Evolutionary conservation across 2,888 invertebrate genomes (phyloP), one percentile per base, ranked within the genome.

Genomic region (Platycnemis pennipes): DNA sequence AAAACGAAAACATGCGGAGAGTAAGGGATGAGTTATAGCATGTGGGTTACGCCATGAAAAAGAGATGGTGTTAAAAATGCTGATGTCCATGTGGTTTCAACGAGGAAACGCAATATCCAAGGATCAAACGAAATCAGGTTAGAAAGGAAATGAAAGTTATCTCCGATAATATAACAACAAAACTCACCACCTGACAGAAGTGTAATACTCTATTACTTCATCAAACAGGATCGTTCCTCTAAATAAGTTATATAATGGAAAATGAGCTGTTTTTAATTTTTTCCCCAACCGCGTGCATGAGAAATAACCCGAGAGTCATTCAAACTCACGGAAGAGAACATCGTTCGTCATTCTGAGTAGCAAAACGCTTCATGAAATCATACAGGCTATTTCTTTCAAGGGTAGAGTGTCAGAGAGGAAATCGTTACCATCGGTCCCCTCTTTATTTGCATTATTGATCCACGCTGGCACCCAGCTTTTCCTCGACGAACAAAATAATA

Each of bases 401-500:
- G 37, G 77, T 13, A 13, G 1, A 11, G 37, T 77, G 77, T 37
- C 77, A 77, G 31, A 37, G 31, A 16, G 77, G 77, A 77, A 77
- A 77, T 37, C 77, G 77, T 37, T 37, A 16, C 77, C 77, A 37
- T 37, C 37, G 77, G 77, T 77, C 77, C 37, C 37, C 37, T 26
- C 77, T 77, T 77, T 26, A 77, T 77, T 77, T 77, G 77, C 77
- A 77, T 77, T 77, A 77, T 77, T 37, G 77, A 77, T 77, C 77
- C 77, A 13, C 31, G 37, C 77, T 7, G 3, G 77, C 26, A 31
- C 77, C 13, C 13, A 2, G 16, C 11, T 77, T 63, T 77, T 77
- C 31, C 77, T 77, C 77, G 77, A 77, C 37, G 37, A 37, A 63
- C n/a, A 63, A 77, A 77, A 37, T 77, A 31, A 77, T 11, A 77